Conservation (phyloP, 92 coral and sea anemone species). For the Meandrina meandrites region DNA sequence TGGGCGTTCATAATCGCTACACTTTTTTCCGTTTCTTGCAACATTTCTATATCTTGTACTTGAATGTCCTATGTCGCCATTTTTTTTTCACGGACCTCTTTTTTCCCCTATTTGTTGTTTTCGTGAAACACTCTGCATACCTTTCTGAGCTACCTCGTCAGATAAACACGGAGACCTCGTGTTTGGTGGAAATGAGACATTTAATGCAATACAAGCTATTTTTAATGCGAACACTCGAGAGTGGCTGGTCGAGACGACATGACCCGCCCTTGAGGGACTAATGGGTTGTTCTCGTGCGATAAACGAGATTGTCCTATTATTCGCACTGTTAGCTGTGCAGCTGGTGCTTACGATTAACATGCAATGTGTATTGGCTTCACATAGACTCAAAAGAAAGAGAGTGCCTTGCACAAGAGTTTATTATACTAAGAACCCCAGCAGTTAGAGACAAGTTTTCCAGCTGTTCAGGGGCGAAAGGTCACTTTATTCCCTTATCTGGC, state of each 20-base stretch:
- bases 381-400: not conserved
- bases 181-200: constrained; percentile 13
- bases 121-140: constrained; percentile 18
- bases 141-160: constrained; percentile 2
- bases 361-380: not conserved
- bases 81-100: not conserved
- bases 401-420: not conserved
- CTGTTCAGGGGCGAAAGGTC: constrained; percentile 41
- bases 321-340: not conserved
- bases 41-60: not conserved
- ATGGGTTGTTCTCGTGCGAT: constrained; percentile 9
- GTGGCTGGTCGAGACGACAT: not conserved
- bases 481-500: constrained; percentile 19
- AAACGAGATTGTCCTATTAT: constrained; percentile 3
- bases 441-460: constrained; percentile 26
- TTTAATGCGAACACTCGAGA: constrained; percentile 2
- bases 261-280: constrained; percentile 11
- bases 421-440: not conserved
- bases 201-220: constrained; percentile 34
- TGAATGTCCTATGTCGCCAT: not conserved
- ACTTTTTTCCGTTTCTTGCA: not conserved
- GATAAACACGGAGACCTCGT: not conserved
- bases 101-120: not conserved
- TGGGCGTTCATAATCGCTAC: not conserved
- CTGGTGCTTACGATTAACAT: not conserved